A percentile compares a stretch with the other conserved stretches of the same genome.
Conservation (phyloP, 2,888 invertebrate species). For the Mantis religiosa region DNA sequence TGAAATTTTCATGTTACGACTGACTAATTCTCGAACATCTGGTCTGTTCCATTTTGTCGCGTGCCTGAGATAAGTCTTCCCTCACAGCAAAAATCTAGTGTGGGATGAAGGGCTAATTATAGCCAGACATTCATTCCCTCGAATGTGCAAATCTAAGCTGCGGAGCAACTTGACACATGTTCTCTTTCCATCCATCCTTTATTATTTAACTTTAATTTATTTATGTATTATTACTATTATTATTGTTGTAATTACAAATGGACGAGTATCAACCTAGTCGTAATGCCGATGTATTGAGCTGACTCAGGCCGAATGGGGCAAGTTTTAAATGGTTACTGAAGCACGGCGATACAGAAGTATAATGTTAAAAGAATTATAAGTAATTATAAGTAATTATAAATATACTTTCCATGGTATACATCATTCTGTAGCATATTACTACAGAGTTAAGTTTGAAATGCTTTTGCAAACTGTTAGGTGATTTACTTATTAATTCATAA, state of each 20-base stretch:
- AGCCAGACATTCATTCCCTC: background rate
- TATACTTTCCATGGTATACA: background rate
- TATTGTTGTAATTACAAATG: slow-evolving; percentile 11
- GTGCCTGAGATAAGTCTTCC: background rate
- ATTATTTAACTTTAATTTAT: background rate
- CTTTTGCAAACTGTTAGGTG: too few species aligned
- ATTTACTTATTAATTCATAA: too few species aligned
- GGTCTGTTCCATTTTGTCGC: background rate
- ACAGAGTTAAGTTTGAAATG: too few species aligned
- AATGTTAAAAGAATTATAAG: background rate
- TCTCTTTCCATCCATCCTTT: background rate
- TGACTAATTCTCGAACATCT: too few species aligned
- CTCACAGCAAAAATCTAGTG: background rate
- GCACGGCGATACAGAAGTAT: background rate
- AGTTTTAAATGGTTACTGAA: background rate
- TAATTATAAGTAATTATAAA: background rate
- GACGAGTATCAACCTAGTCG: slow-evolving; percentile 30
- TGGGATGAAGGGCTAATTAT: background rate
- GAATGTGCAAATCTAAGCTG: background rate
- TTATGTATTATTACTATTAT: background rate
- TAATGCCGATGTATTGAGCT: background rate
- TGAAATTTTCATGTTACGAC: too few species aligned
- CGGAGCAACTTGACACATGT: background rate
- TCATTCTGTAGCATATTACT: too few species aligned
- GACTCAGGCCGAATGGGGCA: background rate